A percentile compares a stretch with the other conserved stretches of the same genome.
Evolutionary conservation across 2,888 invertebrate species (phyloP).

Genomic region (Lacanobia oleracea): DNA sequence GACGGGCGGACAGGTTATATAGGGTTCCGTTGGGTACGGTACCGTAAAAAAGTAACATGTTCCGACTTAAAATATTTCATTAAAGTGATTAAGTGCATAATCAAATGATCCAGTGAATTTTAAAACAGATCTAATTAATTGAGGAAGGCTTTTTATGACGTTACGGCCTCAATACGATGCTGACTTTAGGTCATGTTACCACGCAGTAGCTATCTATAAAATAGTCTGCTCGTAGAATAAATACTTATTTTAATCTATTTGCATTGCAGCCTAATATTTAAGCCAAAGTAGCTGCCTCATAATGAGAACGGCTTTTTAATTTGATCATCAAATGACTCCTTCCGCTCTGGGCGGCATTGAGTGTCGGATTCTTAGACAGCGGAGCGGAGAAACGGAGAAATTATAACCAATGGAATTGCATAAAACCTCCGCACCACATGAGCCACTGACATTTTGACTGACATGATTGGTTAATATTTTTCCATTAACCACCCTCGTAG

Average conservation of each 20-base stretch:
- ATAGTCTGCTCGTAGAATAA: not conserved
- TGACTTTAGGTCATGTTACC: not conserved
- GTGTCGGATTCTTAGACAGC: too few species aligned
- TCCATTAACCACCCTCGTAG: too few species aligned
- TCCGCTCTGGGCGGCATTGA: too few species aligned
- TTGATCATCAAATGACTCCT: too few species aligned
- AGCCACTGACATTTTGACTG: too few species aligned
- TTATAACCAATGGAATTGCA: too few species aligned
- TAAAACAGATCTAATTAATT: conserved; percentile 9
- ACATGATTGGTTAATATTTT: too few species aligned
- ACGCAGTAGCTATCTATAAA: not conserved
- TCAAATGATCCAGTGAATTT: not conserved
- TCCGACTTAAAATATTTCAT: not conserved
- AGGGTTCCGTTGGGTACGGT: too few species aligned
- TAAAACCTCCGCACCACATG: too few species aligned
- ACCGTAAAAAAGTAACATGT: not conserved
- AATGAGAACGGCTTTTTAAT: not conserved
- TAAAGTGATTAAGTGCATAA: not conserved
- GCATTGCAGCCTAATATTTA: not conserved
- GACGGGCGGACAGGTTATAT: too few species aligned
- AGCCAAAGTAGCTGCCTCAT: too few species aligned
- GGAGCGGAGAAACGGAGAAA: too few species aligned
- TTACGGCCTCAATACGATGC: conserved; percentile 7
- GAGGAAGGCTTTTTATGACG: conserved; percentile 13
- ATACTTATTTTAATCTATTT: not conserved